Evolutionary conservation across 2,797 vertebrate species (phyloP).

Genomic region (Epinephelus awoara): DNA sequence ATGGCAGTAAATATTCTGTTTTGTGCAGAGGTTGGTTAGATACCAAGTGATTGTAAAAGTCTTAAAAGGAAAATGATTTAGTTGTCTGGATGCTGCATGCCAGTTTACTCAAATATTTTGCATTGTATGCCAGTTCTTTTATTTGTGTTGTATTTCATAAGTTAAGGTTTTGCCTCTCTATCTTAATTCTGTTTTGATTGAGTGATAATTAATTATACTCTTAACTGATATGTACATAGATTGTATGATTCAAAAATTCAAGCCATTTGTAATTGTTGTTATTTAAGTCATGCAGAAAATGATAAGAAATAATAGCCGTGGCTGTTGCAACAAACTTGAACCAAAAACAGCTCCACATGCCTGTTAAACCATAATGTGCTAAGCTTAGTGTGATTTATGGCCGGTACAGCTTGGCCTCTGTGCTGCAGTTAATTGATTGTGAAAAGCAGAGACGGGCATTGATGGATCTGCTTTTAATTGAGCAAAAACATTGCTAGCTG

Average conservation of each 20-base stretch:
- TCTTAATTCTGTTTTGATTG: background rate
- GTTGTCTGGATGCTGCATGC: background rate
- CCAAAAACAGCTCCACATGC: constrained; percentile 43
- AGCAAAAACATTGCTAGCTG: constrained; percentile 70
- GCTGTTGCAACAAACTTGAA: constrained; percentile 30
- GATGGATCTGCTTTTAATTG: constrained; percentile 74
- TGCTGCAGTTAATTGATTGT: constrained; percentile 67
- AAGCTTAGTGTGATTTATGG: constrained; percentile 63
- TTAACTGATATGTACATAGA: background rate
- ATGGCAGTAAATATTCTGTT: constrained; percentile 77
- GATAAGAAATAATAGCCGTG: constrained; percentile 34
- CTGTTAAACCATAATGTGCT: constrained; percentile 32
- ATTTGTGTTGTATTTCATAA: background rate
- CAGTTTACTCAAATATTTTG: constrained; percentile 14
- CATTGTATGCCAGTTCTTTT: background rate
- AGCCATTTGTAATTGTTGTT: background rate
- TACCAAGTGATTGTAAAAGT: background rate
- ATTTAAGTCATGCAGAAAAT: background rate
- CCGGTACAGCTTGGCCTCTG: constrained; percentile 56
- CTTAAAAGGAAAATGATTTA: background rate
- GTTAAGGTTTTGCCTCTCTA: background rate
- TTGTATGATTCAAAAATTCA: background rate
- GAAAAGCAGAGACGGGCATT: constrained; percentile 64
- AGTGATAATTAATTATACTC: background rate
- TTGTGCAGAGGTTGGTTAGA: constrained; percentile 33